Conservation (phyloP, 2,888 invertebrate genomes). For the Polymixis flavicincta region DNA sequence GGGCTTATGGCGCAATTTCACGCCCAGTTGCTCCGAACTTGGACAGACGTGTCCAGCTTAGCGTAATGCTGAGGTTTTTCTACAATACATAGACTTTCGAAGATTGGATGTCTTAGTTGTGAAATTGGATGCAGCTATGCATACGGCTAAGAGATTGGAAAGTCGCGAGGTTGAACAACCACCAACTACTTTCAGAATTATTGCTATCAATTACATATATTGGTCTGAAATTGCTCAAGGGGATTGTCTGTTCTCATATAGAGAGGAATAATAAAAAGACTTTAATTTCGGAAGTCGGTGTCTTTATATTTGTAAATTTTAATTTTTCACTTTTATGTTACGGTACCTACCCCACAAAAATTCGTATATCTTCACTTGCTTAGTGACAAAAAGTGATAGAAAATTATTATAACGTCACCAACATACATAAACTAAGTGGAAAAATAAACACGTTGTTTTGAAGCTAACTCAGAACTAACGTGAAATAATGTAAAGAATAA, state of each 20-base stretch:
- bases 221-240: not conserved
- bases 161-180: not conserved
- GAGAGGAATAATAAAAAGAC: not conserved
- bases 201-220: not conserved
- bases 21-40: constrained; percentile 23
- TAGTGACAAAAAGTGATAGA: too few species aligned
- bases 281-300: too few species aligned
- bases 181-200: not conserved
- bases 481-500: too few species aligned
- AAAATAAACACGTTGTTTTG: too few species aligned
- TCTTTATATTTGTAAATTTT: too few species aligned
- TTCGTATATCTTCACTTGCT: too few species aligned
- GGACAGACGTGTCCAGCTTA: constrained; percentile 33
- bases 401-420: too few species aligned
- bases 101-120: constrained; percentile 22
- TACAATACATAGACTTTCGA: not conserved
- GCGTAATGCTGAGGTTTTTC: not conserved
- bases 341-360: too few species aligned
- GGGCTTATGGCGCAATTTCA: constrained; percentile 43
- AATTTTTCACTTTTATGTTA: too few species aligned
- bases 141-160: not conserved
- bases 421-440: too few species aligned
- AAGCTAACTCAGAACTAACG: too few species aligned
- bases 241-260: not conserved
- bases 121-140: constrained; percentile 13